These are phyloP conservation scores for Yponomeuta cagnagella DNA, from an alignment of 2,888 invertebrate species.

Conservation along the genomic window DNA sequence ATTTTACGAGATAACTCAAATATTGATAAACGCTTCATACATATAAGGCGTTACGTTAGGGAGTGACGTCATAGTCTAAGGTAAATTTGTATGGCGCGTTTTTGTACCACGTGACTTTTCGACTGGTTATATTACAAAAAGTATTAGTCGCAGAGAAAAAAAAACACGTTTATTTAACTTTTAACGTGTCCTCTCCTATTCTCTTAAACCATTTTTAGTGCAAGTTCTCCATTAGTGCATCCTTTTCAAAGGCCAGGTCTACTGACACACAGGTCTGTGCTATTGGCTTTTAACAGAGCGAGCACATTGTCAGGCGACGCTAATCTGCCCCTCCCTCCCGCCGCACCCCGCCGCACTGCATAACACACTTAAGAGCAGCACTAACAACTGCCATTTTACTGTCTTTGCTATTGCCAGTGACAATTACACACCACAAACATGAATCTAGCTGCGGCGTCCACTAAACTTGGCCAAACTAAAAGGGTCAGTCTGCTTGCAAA, in stretches of 20 bases:
- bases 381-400: background rate
- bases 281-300: slow-evolving; percentile 17
- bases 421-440: background rate
- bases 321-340: slow-evolving; percentile 12
- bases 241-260: background rate
- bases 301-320: slow-evolving; percentile 12
- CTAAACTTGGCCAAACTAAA: background rate
- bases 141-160: too few relatives aligned
- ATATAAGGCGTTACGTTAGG: too few relatives aligned
- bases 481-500: background rate
- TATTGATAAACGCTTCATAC: too few relatives aligned
- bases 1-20: too few relatives aligned
- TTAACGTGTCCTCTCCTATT: too few relatives aligned
- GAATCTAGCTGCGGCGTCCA: background rate
- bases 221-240: too few relatives aligned
- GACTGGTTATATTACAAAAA: too few relatives aligned
- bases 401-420: background rate
- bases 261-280: slow-evolving; percentile 26
- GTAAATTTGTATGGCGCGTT: too few relatives aligned
- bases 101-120: too few relatives aligned
- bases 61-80: too few relatives aligned
- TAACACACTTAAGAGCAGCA: slow-evolving; percentile 26
- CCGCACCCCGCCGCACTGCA: slow-evolving; percentile 15
- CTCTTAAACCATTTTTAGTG: too few relatives aligned
- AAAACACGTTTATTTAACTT: too few relatives aligned